These are phyloP conservation scores for Nannoperca australis DNA, from an alignment of 2,797 vertebrate genomes.

Conservation along the genomic window DNA sequence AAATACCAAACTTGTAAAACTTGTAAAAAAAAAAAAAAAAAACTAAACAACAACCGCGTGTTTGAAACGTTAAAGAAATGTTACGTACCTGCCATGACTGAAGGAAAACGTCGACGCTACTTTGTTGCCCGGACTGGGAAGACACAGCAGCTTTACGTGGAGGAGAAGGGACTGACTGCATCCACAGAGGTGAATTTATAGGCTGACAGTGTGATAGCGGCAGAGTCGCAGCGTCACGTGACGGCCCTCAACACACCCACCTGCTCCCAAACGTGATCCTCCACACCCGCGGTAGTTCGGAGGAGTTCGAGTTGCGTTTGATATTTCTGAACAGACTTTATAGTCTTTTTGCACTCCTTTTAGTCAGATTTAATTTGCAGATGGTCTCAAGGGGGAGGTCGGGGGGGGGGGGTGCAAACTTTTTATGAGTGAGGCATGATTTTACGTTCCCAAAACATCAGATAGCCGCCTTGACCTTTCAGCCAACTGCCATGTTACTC, in stretches of 20 bases:
- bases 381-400: not conserved
- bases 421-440: not conserved
- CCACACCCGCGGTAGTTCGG: conserved; percentile 27
- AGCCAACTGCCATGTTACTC: not conserved
- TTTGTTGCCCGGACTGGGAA: conserved; percentile 56
- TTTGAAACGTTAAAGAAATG: not conserved
- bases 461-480: conserved; percentile 43
- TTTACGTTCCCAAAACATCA: not conserved
- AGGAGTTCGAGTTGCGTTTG: not conserved
- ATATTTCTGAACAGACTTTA: accelerated
- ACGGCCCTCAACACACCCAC: conserved; percentile 70
- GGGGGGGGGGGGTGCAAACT: not conserved
- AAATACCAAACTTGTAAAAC: too few relatives aligned
- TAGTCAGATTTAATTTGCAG: not conserved
- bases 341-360: not conserved
- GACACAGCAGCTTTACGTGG: conserved; percentile 39
- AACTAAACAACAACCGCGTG: too few relatives aligned
- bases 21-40: too few relatives aligned
- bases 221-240: conserved; percentile 75
- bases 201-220: conserved; percentile 36
- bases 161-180: conserved; percentile 53
- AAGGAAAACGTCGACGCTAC: conserved; percentile 60
- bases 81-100: conserved; percentile 85
- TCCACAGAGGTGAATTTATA: conserved; percentile 80
- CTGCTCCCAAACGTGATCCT: conserved; percentile 43